phyloP scores from a whole-genome alignment of 2,113 vertebrate species.

The Etheostoma spectabile region DNA sequence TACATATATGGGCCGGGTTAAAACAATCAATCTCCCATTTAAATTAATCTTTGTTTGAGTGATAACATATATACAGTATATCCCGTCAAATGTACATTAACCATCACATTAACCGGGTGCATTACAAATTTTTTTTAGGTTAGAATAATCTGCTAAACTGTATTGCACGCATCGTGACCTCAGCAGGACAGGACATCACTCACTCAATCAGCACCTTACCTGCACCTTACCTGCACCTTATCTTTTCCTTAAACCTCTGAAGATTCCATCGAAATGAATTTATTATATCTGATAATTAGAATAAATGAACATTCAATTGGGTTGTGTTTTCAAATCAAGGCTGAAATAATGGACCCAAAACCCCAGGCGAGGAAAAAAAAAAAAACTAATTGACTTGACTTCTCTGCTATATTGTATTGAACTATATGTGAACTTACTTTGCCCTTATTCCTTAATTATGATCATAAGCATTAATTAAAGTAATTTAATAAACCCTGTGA shows the following conservation, averaged over 20 bases:
- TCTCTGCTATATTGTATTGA: constrained; percentile 19
- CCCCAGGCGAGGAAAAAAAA: not conserved
- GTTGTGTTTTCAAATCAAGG: constrained; percentile 24
- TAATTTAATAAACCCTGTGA: constrained; percentile 65
- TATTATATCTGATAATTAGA: constrained; percentile 19
- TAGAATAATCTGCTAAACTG: no score
- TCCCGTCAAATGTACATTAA: no score
- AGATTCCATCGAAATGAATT: constrained; percentile 49
- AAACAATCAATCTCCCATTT: no score
- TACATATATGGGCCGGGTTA: no score
- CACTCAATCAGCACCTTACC: no score
- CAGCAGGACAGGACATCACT: no score
- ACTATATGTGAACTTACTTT: constrained; percentile 53
- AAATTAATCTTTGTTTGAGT: no score
- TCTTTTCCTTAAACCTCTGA: constrained; percentile 15
- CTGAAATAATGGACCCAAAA: not conserved
- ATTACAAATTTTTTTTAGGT: no score
- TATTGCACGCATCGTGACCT: no score
- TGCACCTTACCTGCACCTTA: no score
- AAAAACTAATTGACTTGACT: constrained; percentile 47
- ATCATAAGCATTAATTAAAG: constrained; percentile 53
- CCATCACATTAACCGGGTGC: no score
- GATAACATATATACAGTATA: no score
- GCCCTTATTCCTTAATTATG: constrained; percentile 55
- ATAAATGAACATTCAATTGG: not conserved